Percentiles rank a stretch among this genome's conserved stretches.
Evolutionary conservation across 2,888 invertebrate species (phyloP).

Genomic region (Deilephila elpenor): DNA sequence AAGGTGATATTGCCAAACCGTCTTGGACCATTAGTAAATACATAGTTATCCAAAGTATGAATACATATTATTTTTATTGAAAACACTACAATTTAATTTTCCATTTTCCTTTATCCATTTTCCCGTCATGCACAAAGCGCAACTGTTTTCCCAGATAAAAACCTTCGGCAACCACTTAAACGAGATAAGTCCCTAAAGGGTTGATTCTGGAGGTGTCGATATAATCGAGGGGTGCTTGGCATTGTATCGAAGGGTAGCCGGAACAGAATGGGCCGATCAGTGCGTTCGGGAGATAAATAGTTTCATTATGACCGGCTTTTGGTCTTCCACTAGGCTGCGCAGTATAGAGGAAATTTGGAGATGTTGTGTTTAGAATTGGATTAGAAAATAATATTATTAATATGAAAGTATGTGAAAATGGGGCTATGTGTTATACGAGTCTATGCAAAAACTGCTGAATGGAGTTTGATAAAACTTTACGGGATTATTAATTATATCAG

Average conservation of each 20-base stretch:
- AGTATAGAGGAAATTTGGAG: slow-evolving; percentile 51
- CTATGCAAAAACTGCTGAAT: too few relatives aligned
- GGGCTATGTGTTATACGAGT: too few relatives aligned
- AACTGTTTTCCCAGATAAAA: slow-evolving; percentile 23
- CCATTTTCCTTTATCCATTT: slow-evolving; percentile 1
- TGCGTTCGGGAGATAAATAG: slow-evolving; percentile 76
- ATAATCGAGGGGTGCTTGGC: slow-evolving; percentile 42
- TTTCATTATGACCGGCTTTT: slow-evolving; percentile 77
- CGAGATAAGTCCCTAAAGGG: slow-evolving; percentile 38
- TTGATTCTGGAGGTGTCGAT: slow-evolving; percentile 39
- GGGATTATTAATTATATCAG: too few relatives aligned
- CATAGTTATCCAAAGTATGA: too few relatives aligned
- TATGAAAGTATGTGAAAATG: too few relatives aligned
- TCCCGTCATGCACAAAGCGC: neutral
- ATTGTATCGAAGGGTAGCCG: slow-evolving; percentile 56
- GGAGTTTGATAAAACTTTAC: too few relatives aligned
- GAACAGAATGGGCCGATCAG: slow-evolving; percentile 58
- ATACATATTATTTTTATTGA: neutral
- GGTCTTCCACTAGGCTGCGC: slow-evolving; percentile 60
- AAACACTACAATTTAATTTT: neutral
- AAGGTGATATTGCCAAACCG: too few relatives aligned
- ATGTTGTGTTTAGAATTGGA: slow-evolving; percentile 34
- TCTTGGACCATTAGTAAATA: too few relatives aligned
- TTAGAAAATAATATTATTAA: too few relatives aligned
- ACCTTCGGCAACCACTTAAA: slow-evolving; percentile 27